Base-by-base conservation (phyloP, 2,888 invertebrate species). In the Synanthedon tipuliformis region DNA sequence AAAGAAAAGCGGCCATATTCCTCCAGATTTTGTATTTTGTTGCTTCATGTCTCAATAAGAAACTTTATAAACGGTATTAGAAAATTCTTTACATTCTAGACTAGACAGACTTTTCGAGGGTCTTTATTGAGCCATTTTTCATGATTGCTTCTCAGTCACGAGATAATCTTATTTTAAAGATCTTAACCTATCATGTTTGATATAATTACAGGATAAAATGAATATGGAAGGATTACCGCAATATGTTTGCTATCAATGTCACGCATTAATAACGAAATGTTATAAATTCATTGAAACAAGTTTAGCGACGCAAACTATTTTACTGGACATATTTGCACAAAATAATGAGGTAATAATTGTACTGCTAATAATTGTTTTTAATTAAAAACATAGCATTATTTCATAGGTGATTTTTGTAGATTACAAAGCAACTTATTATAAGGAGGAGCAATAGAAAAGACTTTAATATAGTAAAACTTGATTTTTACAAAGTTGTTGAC, bases 171-270 rank as follows among this genome's bases (percentile, higher is more conserved):
- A 4, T 23, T 3, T 23, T 23, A 23, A 23, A 23, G 23, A 23
- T 23, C 23, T 23, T 23, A 5, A 23, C 23, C 1, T 4, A 18
- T 51, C 13, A n/a, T 40, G 51, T 40, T 27, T 27, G 11, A 40
- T 7, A 48, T 12, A 12, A 50, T 65, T 61, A 15, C 48, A 66
- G 66, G 60, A 60, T 7, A 60, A 57, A 51, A 52, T 51, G 10
- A 61, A 56, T 48, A 61, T 68, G 40, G 65, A 64, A 52, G 68
- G 69, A 1, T 56, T 73, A 0, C 72, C 73, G 48, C 61, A 67
- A 16, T 70, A 58, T 55, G 57, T 68, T 2, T 73, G 73, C 55
- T 71, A 63, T 49, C 59, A 64, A 53, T 73, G 73, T 58, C 61
- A 62, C 27, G 62, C 63, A 8, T 50, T 51, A n/a, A 53, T 73